These are phyloP conservation scores for Artibeus lituratus DNA, from an alignment of 2,797 vertebrate species.

Conservation along the genomic window DNA sequence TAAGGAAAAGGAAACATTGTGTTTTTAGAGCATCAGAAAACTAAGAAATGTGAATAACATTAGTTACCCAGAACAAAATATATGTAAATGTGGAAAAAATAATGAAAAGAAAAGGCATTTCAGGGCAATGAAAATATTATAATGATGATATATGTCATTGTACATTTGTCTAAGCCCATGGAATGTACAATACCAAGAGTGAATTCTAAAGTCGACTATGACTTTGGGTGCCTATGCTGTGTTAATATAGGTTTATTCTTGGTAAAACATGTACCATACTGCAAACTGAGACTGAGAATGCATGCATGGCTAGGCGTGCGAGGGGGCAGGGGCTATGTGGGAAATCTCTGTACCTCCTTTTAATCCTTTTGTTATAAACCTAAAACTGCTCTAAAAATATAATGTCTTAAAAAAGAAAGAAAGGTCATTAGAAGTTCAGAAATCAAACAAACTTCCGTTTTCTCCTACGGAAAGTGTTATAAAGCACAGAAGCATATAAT, in stretches of 20 bases:
- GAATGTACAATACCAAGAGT: not conserved
- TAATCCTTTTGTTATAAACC: not conserved
- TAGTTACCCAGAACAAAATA: not conserved
- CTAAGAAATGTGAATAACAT: not conserved
- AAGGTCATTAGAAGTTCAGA: not conserved
- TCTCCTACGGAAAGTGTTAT: not conserved
- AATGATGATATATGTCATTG: not conserved
- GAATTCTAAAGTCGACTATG: not conserved
- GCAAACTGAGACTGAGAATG: not conserved
- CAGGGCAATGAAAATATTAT: not conserved
- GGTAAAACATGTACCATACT: not conserved
- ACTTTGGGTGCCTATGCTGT: not conserved
- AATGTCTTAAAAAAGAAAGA: not conserved
- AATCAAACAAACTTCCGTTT: not conserved
- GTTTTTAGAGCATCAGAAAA: not conserved
- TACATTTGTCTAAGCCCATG: not conserved
- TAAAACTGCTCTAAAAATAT: not conserved
- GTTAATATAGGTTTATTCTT: not conserved
- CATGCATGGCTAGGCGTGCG: no score
- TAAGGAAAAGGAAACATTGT: constrained; percentile 32
- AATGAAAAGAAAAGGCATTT: constrained; percentile 8
- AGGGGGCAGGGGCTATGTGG: not conserved
- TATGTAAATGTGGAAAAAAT: not conserved
- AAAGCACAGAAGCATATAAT: not conserved
- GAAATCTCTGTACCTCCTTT: not conserved